These are phyloP conservation scores for Dryomyza anilis DNA, from an alignment of 2,888 invertebrate species.

Conservation along the genomic window DNA sequence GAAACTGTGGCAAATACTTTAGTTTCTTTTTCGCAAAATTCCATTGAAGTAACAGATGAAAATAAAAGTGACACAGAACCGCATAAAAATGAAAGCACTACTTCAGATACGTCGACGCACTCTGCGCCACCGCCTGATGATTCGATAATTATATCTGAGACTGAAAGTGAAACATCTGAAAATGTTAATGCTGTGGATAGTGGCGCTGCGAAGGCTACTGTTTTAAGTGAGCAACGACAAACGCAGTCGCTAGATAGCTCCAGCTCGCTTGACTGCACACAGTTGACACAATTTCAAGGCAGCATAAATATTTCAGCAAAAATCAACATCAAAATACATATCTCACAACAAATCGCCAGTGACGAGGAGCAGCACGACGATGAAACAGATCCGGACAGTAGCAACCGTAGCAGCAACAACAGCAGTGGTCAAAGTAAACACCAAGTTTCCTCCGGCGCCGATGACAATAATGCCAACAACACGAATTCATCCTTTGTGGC, in stretches of 20 bases:
- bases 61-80: background rate
- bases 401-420: too few relatives aligned
- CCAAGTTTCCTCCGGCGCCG: background rate
- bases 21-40: background rate
- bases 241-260: background rate
- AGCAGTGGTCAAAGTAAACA: background rate
- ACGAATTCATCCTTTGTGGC: too few relatives aligned
- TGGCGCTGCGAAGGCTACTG: constrained; percentile 2
- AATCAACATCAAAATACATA: constrained; percentile 58
- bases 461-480: background rate
- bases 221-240: background rate
- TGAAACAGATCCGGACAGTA: too few relatives aligned
- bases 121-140: constrained; percentile 42
- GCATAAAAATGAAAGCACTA: constrained; percentile 21
- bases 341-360: constrained; percentile 41
- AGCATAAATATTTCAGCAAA: constrained; percentile 58
- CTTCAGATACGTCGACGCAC: background rate
- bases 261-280: background rate
- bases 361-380: constrained; percentile 26
- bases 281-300: constrained; percentile 40
- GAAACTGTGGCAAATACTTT: constrained; percentile 22
- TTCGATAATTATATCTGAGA: constrained; percentile 53
- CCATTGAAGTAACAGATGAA: background rate
- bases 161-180: constrained; percentile 44
- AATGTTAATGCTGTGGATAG: too few relatives aligned